A percentile compares a stretch with the other conserved stretches of the same genome.
phyloP scores from a whole-genome alignment of 35 echinoderm and acorn worm genomes.

The Heliocidaris tuberculata region DNA sequence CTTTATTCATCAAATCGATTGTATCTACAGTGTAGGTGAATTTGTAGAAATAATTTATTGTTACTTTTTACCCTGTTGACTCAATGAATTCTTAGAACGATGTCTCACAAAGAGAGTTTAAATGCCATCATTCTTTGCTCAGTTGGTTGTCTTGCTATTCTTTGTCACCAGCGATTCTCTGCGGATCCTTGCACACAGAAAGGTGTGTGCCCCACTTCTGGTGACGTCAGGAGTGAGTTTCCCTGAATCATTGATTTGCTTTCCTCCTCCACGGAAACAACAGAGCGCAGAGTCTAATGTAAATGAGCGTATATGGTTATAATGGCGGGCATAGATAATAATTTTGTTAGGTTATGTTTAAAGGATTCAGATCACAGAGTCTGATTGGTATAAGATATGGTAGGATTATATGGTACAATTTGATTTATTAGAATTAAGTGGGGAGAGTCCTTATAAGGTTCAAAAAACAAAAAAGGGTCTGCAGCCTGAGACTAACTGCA shows the following conservation, averaged over 20 bases:
- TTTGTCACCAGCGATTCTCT: not conserved
- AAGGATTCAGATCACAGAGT: not conserved
- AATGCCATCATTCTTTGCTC: slow-evolving; percentile 10
- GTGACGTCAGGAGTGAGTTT: slow-evolving; percentile 28
- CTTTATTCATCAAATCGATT: not conserved
- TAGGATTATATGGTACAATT: not conserved
- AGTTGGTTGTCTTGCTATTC: not conserved
- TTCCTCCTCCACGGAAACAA: slow-evolving; percentile 16
- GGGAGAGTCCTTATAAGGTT: not conserved
- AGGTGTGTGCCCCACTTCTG: slow-evolving; percentile 36
- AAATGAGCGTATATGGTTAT: not conserved
- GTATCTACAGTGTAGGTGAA: not conserved
- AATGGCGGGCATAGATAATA: not conserved
- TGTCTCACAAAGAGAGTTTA: not conserved
- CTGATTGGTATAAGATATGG: not conserved
- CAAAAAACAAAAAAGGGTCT: not conserved
- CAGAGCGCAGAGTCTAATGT: not conserved
- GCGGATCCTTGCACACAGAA: not conserved
- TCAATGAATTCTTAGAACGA: not conserved
- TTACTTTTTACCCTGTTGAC: not conserved
- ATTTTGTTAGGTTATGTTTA: not conserved
- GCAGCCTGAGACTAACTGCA: not conserved
- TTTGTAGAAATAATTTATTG: not conserved
- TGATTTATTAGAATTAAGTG: not conserved
- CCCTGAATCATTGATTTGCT: slow-evolving; percentile 51